A percentile compares a stretch with the other conserved stretches of the same genome.
Conservation (phyloP, 2,888 invertebrate genomes). For the Laspeyria flexula region DNA sequence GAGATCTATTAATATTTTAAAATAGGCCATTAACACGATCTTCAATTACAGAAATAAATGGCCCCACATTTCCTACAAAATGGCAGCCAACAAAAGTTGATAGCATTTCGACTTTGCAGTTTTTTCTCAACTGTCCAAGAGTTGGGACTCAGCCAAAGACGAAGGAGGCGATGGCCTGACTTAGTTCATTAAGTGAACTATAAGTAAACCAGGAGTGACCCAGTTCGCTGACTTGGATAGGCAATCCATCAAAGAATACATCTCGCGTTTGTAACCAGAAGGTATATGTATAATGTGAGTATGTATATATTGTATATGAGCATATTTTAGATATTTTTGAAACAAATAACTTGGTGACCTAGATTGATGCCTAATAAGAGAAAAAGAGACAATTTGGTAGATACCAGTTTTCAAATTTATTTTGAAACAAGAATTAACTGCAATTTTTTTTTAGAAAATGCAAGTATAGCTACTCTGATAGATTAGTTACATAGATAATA, state of each 20-base stretch:
- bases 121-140: constrained; percentile 25
- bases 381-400: no score
- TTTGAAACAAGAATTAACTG: no score
- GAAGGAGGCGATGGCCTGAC: constrained; percentile 17
- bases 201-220: constrained; percentile 32
- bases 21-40: not conserved
- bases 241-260: constrained; percentile 28
- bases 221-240: constrained; percentile 12
- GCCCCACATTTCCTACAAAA: constrained; percentile 14
- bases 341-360: no score
- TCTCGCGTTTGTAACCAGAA: constrained; percentile 14
- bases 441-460: no score
- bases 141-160: constrained; percentile 35
- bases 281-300: not conserved
- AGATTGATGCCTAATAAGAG: no score
- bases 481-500: no score
- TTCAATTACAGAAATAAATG: constrained; percentile 5
- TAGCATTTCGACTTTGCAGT: constrained; percentile 24
- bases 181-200: constrained; percentile 45
- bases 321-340: no score
- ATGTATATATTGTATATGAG: no score
- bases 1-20: no score
- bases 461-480: no score
- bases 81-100: constrained; percentile 15
- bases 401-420: no score